Evolutionary conservation across 2,797 vertebrate genomes (phyloP).

Genomic region (Pantherophis alleghaniensis): DNA sequence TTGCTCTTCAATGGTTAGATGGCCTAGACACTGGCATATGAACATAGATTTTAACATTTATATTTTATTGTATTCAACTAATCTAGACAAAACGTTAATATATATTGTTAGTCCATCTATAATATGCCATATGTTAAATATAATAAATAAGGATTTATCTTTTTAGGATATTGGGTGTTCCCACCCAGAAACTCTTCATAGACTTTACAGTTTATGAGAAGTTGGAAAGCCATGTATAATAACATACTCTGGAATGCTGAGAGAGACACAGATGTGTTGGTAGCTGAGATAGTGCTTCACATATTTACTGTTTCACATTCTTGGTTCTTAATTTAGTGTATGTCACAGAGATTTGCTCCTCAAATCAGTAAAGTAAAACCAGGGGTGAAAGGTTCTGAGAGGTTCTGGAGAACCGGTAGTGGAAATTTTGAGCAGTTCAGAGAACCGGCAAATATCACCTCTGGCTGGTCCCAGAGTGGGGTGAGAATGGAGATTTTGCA

Average conservation of each 20-base stretch:
- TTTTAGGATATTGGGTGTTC: neutral
- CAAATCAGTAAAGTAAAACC: neutral
- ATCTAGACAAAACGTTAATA: neutral
- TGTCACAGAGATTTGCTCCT: neutral
- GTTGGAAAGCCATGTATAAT: neutral
- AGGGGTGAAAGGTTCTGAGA: neutral
- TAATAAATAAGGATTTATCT: neutral
- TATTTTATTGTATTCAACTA: neutral
- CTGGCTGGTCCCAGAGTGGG: no score
- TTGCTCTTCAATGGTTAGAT: neutral
- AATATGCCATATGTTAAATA: neutral
- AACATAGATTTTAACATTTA: neutral
- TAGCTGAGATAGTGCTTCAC: neutral
- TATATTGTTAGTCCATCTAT: neutral
- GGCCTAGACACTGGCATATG: neutral
- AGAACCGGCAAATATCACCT: no score
- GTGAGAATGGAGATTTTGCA: no score
- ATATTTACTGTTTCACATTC: neutral
- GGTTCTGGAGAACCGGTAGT: no score
- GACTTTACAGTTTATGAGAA: neutral
- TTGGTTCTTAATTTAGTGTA: neutral
- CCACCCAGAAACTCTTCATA: neutral
- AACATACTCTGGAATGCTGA: neutral
- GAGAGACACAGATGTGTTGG: neutral
- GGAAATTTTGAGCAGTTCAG: no score